Conservation (phyloP, 2,888 invertebrate species). For the Cephus sareptanus region DNA sequence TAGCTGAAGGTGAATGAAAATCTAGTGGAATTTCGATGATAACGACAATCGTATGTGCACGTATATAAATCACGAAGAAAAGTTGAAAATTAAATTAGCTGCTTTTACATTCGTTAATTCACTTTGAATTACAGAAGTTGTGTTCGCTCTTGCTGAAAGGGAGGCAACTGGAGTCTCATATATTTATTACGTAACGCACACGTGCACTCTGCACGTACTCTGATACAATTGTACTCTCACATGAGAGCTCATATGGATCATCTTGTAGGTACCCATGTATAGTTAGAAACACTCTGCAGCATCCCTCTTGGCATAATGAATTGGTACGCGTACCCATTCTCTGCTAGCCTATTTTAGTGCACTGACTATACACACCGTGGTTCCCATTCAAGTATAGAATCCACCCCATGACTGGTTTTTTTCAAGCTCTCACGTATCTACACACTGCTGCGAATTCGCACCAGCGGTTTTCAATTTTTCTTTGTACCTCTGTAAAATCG, state of each 20-base stretch:
- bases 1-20: neutral
- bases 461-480: neutral
- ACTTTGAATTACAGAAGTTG: neutral
- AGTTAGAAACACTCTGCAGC: neutral
- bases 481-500: neutral
- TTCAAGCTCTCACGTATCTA: neutral
- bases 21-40: neutral
- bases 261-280: too few species aligned
- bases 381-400: neutral
- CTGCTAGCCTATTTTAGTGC: neutral
- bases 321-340: neutral
- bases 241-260: too few species aligned
- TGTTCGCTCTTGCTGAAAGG: neutral
- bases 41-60: neutral
- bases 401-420: neutral
- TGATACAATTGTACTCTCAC: too few species aligned
- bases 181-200: too few species aligned
- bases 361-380: neutral
- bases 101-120: neutral
- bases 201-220: too few species aligned
- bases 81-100: neutral
- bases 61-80: neutral
- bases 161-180: neutral
- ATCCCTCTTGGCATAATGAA: neutral
- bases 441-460: neutral